Base-by-base conservation (phyloP, 2,113 vertebrate genomes). In the Sinocyclocheilus grahami region DNA sequence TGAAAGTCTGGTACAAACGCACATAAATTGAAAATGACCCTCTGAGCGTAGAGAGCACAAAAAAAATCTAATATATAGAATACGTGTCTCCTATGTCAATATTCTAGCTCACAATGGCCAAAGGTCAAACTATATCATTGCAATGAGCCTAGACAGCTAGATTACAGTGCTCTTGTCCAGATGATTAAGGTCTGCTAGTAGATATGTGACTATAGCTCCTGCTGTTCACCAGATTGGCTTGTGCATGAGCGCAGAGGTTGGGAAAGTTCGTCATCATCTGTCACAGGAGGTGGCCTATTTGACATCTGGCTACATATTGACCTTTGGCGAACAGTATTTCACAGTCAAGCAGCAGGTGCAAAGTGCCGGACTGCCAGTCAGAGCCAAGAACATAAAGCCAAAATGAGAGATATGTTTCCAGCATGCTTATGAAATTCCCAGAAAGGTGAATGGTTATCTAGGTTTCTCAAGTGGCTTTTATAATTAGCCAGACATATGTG, bases 221-320 rank as follows among this genome's bases (percentile, higher is more conserved):
- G 51, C 82, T 84, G 82, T 75, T 84, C 82, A 39, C 22, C 51
- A 84, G 67, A 84, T 60, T 84, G 82, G 30, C 51, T 83, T 83
- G 79, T 51, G 46, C 10, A 9, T 82, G 24, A 58, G 51, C 3
- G 4, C 1, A 42, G 24, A n/a, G 81, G 14, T 55, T 83, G 42
- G 69, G 22, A 37, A 60, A 24, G 82, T 39, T 46, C 22, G 4
- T 83, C 69, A 60, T 84, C 69, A 71, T 18, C 48, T 22, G 69
- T 60, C 82, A 75, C 69, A 58, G 51, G 12, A 39, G 30, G 69
- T 58, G 69, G 69, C 46, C 69, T 58, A 74, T 42, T 60, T 84
- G 82, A 84, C 51, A 42, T 20, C 51, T 58, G 82, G 69, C 48
- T 55, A 83, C 48, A 74, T 83, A 84, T 42, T 60, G 82, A 74